phyloP scores from a whole-genome alignment of 2,888 invertebrate species.

The Spatulosminthurus flaviceps region DNA sequence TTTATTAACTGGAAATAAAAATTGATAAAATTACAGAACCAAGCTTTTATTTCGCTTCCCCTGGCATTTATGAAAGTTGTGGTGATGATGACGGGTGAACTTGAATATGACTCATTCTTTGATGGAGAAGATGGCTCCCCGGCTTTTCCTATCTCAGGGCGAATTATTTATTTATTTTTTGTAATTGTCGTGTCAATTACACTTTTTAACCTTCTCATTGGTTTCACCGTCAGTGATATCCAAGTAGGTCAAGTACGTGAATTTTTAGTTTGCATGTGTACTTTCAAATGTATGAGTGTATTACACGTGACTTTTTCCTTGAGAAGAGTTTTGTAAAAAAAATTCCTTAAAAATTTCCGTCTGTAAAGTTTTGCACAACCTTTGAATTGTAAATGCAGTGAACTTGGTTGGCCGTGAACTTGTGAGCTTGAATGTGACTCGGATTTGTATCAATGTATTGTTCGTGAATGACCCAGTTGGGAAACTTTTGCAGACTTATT shows the following conservation, averaged over 20 bases:
- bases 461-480: neutral
- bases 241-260: conserved; percentile 52
- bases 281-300: no score
- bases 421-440: neutral
- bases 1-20: no score
- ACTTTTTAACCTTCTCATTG: conserved; percentile 60
- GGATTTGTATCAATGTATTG: neutral
- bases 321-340: no score
- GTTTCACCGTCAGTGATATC: conserved; percentile 61
- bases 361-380: no score
- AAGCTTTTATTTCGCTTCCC: conserved; percentile 51
- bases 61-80: conserved; percentile 57
- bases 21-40: conserved; percentile 56
- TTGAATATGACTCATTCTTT: conserved; percentile 58
- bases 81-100: conserved; percentile 59
- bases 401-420: no score
- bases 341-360: no score
- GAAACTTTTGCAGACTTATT: neutral
- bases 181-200: conserved; percentile 59
- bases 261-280: neutral
- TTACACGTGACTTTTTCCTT: no score
- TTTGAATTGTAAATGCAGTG: no score
- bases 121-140: conserved; percentile 29
- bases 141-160: conserved; percentile 56
- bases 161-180: conserved; percentile 55